These are phyloP conservation scores for Scomber scombrus DNA, from an alignment of 2,113 vertebrate genomes.

Conservation along the genomic window DNA sequence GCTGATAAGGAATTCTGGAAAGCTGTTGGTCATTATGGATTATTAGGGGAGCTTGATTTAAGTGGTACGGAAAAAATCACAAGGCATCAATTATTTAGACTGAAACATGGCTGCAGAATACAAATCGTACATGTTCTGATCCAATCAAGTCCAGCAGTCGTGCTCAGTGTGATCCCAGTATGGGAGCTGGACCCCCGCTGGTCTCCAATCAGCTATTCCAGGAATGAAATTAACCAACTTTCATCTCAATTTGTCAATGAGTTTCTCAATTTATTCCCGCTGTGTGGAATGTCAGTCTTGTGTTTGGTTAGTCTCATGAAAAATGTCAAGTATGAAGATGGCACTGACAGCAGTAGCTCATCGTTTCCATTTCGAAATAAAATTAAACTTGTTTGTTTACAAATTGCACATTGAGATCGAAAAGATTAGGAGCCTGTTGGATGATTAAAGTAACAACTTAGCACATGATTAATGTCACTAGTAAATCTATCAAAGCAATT, in stretches of 20 bases:
- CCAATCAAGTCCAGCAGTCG: background rate
- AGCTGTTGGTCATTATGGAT: constrained; percentile 24
- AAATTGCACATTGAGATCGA: background rate
- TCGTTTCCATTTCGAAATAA: background rate
- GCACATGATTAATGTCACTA: background rate
- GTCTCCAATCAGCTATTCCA: background rate
- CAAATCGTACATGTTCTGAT: constrained; percentile 9
- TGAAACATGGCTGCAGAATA: constrained; percentile 13
- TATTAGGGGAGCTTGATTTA: constrained; percentile 12
- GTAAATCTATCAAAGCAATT: background rate
- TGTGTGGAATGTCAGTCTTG: background rate
- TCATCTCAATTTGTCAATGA: background rate
- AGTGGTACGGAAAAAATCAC: constrained; percentile 23
- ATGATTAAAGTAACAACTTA: background rate
- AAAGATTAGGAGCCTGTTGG: background rate
- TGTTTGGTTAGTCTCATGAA: background rate
- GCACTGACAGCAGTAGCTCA: background rate
- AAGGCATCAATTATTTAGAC: constrained; percentile 14
- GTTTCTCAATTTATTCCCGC: background rate
- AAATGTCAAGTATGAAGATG: background rate
- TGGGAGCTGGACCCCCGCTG: constrained; percentile 38
- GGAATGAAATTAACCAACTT: constrained; percentile 10
- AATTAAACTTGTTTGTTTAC: background rate
- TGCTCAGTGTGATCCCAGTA: background rate
- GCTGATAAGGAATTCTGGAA: constrained; percentile 4